Percentiles rank a stretch among this genome's conserved stretches.
Evolutionary conservation across 30 jellyfish, hydroid and myxozoan genomes (phyloP).

Genomic region (Aurelia coerulea): DNA sequence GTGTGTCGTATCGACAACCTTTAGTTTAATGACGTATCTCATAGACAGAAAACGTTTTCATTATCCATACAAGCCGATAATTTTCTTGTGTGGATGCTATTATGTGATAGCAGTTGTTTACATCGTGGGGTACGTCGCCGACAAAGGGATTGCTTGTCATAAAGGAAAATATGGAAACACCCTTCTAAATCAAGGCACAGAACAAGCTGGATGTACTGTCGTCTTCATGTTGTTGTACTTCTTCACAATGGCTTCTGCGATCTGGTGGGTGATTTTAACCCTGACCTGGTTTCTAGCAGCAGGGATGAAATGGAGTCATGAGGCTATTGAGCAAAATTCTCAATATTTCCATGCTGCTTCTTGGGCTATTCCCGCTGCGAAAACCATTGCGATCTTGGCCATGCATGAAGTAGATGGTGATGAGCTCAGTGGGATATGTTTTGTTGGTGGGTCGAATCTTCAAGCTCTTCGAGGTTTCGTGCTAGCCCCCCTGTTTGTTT

Average conservation of each 20-base stretch:
- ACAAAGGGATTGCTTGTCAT: slow-evolving; percentile 85
- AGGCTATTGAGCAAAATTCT: slow-evolving; percentile 95
- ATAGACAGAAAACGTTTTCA: slow-evolving; percentile 95
- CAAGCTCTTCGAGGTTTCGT: slow-evolving; percentile 96
- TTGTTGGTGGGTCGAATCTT: slow-evolving; percentile 97
- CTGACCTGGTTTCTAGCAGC: slow-evolving; percentile 99
- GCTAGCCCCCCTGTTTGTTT: slow-evolving; percentile 91
- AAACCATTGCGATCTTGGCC: slow-evolving; percentile 96
- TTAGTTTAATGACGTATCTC: slow-evolving; percentile 85
- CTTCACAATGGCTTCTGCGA: slow-evolving; percentile 97
- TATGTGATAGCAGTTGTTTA: slow-evolving; percentile 88
- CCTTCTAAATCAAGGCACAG: slow-evolving; percentile 95
- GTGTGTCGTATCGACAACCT: slow-evolving; percentile 91
- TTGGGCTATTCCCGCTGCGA: slow-evolving; percentile 99
- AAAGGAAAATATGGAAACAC: slow-evolving; percentile 54
- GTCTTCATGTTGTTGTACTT: slow-evolving; percentile 94
- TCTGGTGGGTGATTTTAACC: slow-evolving; percentile 98
- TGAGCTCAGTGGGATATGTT: slow-evolving; percentile 94
- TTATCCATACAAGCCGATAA: slow-evolving; percentile 96
- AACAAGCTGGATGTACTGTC: slow-evolving; percentile 96
- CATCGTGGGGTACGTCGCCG: slow-evolving; percentile 89
- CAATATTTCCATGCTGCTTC: slow-evolving; percentile 99
- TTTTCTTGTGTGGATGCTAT: slow-evolving; percentile 94
- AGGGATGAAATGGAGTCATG: slow-evolving; percentile 99
- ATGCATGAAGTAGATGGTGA: slow-evolving; percentile 99